Percentiles rank a stretch among this genome's conserved stretches.
phyloP scores from a whole-genome alignment of 1,140 invertebrate genomes.

The Halyomorpha halys region DNA sequence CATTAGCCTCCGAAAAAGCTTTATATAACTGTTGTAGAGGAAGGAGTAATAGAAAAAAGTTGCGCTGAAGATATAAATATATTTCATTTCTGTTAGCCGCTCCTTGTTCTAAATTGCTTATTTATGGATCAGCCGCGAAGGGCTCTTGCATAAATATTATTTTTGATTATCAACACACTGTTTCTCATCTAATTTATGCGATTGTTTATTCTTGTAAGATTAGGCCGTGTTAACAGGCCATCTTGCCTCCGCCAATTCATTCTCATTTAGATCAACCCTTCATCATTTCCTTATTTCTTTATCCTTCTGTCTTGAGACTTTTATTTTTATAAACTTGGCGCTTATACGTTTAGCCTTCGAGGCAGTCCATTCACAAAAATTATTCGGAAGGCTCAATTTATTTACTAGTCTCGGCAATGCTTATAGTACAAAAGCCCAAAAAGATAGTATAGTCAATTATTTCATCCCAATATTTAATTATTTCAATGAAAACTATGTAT shows the following conservation, averaged over 20 bases:
- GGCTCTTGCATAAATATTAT: neutral
- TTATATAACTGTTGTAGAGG: constrained; percentile 3
- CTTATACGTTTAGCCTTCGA: too few relatives aligned
- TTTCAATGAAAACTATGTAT: too few relatives aligned
- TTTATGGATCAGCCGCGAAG: neutral
- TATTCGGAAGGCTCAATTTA: too few relatives aligned
- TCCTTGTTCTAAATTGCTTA: constrained; percentile 3
- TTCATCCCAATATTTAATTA: too few relatives aligned
- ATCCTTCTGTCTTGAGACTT: too few relatives aligned
- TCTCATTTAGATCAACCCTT: neutral
- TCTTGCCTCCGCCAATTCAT: neutral
- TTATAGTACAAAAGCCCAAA: too few relatives aligned
- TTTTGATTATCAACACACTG: neutral
- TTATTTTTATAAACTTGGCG: too few relatives aligned
- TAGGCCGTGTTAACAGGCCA: neutral
- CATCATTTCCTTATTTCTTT: neutral
- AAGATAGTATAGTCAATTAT: too few relatives aligned
- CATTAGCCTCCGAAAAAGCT: too few relatives aligned
- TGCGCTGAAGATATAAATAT: neutral
- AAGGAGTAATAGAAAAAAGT: neutral
- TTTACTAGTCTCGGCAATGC: too few relatives aligned
- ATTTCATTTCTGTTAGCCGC: neutral
- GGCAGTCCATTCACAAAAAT: too few relatives aligned
- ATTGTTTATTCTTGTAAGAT: neutral
- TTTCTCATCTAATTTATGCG: neutral